Percentiles rank a stretch among this genome's conserved stretches.
Conservation (phyloP, 92 coral and sea anemone genomes). For the Epizoanthus stellaris region DNA sequence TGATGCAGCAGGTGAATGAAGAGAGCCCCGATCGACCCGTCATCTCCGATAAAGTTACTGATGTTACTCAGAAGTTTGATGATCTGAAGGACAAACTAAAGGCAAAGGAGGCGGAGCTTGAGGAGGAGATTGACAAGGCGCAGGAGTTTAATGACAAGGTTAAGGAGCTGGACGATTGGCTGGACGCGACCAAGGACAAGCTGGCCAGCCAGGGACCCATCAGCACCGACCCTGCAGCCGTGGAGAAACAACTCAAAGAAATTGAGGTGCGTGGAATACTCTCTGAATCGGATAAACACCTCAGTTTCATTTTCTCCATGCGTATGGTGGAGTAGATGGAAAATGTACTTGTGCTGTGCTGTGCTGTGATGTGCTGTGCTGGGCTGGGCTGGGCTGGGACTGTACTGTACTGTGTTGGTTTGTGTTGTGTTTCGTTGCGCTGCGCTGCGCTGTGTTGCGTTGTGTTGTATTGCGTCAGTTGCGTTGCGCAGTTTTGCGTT, state of each 20-base stretch:
- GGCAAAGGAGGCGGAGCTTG: slow-evolving; percentile 80
- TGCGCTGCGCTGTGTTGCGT: too few species aligned
- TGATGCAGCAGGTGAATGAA: slow-evolving; percentile 85
- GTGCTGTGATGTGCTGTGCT: background rate
- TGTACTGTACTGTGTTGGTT: too few species aligned
- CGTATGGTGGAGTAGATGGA: background rate
- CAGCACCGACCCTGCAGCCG: slow-evolving; percentile 82
- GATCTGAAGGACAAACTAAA: slow-evolving; percentile 86
- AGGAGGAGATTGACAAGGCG: slow-evolving; percentile 76
- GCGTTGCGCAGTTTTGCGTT: too few species aligned
- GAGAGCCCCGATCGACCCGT: slow-evolving; percentile 82
- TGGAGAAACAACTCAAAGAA: slow-evolving; percentile 77
- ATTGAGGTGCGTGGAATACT: slow-evolving; percentile 62
- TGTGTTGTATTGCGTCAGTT: too few species aligned
- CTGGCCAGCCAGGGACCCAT: slow-evolving; percentile 76
- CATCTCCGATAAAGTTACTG: slow-evolving; percentile 81
- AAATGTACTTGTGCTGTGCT: too few species aligned
- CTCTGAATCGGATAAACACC: too few species aligned
- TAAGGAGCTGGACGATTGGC: slow-evolving; percentile 81
- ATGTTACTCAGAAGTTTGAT: slow-evolving; percentile 76
- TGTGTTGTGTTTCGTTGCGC: too few species aligned
- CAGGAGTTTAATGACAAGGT: slow-evolving; percentile 84
- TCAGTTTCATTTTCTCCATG: too few species aligned
- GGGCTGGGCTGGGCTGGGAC: background rate
- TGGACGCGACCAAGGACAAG: slow-evolving; percentile 71